These are phyloP conservation scores for Liparis tanakae DNA, from an alignment of 2,797 vertebrate species.

Conservation along the genomic window DNA sequence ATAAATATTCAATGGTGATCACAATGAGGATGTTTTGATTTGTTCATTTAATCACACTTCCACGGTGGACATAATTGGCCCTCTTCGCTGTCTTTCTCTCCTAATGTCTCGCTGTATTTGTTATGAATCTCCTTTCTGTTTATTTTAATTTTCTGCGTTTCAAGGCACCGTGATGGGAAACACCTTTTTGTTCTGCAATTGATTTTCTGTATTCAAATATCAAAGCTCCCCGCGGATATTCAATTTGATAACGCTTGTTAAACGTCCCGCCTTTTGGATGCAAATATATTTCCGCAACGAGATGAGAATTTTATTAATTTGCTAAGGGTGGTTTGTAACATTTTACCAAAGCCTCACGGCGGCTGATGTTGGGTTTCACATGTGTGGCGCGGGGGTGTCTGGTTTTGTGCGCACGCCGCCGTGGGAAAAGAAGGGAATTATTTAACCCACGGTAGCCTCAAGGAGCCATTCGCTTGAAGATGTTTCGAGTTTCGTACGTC, in stretches of 20 bases:
- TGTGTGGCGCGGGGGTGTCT: slow-evolving; percentile 7
- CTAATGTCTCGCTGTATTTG: slow-evolving; percentile 36
- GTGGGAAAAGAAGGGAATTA: slow-evolving; percentile 16
- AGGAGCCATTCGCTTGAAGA: slow-evolving; percentile 51
- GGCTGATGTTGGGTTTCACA: slow-evolving; percentile 29
- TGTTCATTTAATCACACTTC: slow-evolving; percentile 47
- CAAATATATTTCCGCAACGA: slow-evolving; percentile 54
- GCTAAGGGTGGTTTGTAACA: slow-evolving; percentile 39
- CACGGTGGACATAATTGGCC: slow-evolving; percentile 51
- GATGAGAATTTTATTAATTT: slow-evolving; percentile 55
- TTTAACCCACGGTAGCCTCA: slow-evolving; percentile 34
- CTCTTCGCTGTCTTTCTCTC: slow-evolving; percentile 18
- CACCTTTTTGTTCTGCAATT: slow-evolving; percentile 10
- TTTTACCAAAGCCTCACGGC: slow-evolving; percentile 62
- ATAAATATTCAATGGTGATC: slow-evolving; percentile 60
- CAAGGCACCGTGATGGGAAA: not conserved
- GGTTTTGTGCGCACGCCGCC: slow-evolving; percentile 9
- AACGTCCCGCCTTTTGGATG: slow-evolving; percentile 42
- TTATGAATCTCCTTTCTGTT: slow-evolving; percentile 32
- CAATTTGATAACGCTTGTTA: slow-evolving; percentile 41
- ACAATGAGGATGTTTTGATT: slow-evolving; percentile 47
- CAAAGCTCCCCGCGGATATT: slow-evolving; percentile 6
- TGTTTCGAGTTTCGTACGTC: slow-evolving; percentile 27
- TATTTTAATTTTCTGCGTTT: slow-evolving; percentile 27
- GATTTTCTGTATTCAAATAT: slow-evolving; percentile 36